A percentile compares a stretch with the other conserved stretches of the same genome.
Evolutionary conservation across 2,888 invertebrate species (phyloP).

Genomic region (Acrocyrtus sp.): DNA sequence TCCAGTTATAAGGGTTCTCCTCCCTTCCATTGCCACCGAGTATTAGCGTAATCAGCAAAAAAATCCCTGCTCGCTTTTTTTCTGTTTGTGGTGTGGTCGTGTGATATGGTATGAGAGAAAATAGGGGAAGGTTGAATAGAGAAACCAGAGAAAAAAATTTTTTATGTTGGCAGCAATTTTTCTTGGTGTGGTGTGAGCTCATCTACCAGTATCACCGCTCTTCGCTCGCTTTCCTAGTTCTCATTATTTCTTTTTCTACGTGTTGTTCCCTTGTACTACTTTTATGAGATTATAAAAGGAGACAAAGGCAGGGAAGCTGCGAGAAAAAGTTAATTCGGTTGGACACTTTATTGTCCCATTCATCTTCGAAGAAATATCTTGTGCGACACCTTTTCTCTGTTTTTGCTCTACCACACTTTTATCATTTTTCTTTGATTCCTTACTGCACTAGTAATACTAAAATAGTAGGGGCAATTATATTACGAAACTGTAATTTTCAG

Average conservation of each 20-base stretch:
- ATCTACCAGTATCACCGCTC: not conserved
- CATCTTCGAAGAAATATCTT: conserved; percentile 61
- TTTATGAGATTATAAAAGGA: too few relatives aligned
- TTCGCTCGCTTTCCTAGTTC: conserved; percentile 2
- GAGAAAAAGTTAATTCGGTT: conserved; percentile 56
- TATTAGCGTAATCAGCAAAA: conserved; percentile 2
- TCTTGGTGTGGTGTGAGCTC: not conserved
- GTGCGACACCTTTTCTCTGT: conserved; percentile 57
- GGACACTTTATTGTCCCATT: conserved; percentile 62
- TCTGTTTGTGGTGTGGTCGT: too few relatives aligned
- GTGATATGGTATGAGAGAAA: too few relatives aligned
- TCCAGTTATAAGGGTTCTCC: not conserved
- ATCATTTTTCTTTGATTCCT: too few relatives aligned
- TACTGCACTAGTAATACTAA: too few relatives aligned
- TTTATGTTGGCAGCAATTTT: not conserved
- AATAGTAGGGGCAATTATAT: too few relatives aligned
- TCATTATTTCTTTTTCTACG: not conserved
- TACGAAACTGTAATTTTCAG: too few relatives aligned
- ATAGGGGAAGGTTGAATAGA: not conserved
- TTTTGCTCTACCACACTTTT: too few relatives aligned
- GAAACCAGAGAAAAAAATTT: too few relatives aligned
- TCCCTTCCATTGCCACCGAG: not conserved
- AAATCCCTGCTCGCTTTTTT: conserved; percentile 3
- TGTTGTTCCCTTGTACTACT: too few relatives aligned
- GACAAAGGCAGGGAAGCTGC: not conserved